A percentile compares a stretch with the other conserved stretches of the same genome.
Evolutionary conservation across 2,888 invertebrate species (phyloP).

Genomic region (Zaprionus bogoriensis): DNA sequence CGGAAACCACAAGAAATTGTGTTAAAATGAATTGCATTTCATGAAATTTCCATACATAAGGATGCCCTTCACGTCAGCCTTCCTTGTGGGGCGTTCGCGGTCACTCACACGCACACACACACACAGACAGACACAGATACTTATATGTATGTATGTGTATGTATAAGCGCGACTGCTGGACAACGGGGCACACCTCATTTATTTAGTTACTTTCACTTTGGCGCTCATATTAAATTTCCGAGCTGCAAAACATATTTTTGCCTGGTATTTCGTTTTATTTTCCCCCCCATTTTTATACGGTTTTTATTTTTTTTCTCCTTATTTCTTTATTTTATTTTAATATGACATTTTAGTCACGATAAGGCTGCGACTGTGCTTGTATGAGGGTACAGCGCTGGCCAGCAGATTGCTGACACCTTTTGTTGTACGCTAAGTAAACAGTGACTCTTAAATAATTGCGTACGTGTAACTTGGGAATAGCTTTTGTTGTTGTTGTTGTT

Average conservation of each 20-base stretch:
- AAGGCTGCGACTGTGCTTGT: slow-evolving; percentile 15
- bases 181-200: slow-evolving; percentile 55
- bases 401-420: slow-evolving; percentile 46
- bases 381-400: slow-evolving; percentile 41
- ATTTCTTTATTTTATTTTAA: slow-evolving; percentile 60
- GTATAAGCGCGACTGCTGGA: background rate
- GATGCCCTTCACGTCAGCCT: slow-evolving; percentile 75
- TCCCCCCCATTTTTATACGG: slow-evolving; percentile 37
- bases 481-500: background rate
- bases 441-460: slow-evolving; percentile 33
- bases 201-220: slow-evolving; percentile 72
- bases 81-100: slow-evolving; percentile 74
- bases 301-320: slow-evolving; percentile 51
- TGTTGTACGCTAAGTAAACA: slow-evolving; percentile 32
- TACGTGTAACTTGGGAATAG: background rate
- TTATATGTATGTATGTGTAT: too few species aligned
- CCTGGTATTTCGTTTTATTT: slow-evolving; percentile 36
- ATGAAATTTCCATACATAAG: slow-evolving; percentile 71
- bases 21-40: slow-evolving; percentile 69
- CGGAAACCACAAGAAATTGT: slow-evolving; percentile 75
- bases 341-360: slow-evolving; percentile 64
- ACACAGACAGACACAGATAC: slow-evolving; percentile 4
- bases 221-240: slow-evolving; percentile 76
- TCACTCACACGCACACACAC: slow-evolving; percentile 50
- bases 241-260: slow-evolving; percentile 73